These are phyloP conservation scores for Aphidoletes aphidimyza DNA, from an alignment of 2,888 invertebrate genomes.

Conservation along the genomic window DNA sequence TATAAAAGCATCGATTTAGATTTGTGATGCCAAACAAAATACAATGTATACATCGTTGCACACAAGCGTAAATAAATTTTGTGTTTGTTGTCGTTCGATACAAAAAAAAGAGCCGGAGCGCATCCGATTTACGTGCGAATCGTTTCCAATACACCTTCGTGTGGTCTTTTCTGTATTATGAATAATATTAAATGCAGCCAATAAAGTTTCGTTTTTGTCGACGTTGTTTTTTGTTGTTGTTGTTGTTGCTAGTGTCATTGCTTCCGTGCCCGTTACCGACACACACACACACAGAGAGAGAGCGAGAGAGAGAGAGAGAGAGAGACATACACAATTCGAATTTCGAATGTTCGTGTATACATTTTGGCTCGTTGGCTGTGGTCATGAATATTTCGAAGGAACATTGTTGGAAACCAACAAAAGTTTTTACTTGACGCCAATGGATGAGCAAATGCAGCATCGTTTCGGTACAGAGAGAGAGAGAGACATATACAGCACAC, in stretches of 20 bases:
- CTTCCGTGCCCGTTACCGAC: neutral
- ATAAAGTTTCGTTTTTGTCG: constrained; percentile 33
- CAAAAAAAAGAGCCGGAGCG: neutral
- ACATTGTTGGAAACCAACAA: constrained; percentile 40
- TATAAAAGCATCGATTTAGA: constrained; percentile 31
- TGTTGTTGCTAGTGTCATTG: neutral
- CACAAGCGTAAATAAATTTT: constrained; percentile 29
- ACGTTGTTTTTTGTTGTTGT: neutral
- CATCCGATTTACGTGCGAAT: constrained; percentile 42
- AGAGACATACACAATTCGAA: too few relatives aligned
- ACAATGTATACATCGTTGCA: neutral
- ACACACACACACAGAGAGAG: too few relatives aligned
- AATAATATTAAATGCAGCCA: constrained; percentile 49
- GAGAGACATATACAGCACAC: too few relatives aligned
- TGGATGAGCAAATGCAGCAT: constrained; percentile 1
- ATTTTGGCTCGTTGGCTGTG: constrained; percentile 21
- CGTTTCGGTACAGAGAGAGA: too few relatives aligned
- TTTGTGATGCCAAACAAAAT: constrained; percentile 30
- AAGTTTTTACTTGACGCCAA: too few relatives aligned
- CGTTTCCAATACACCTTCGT: constrained; percentile 35
- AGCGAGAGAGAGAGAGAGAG: too few relatives aligned
- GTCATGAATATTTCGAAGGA: constrained; percentile 45
- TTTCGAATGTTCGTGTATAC: neutral
- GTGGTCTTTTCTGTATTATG: constrained; percentile 37
- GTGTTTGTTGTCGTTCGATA: too few relatives aligned